These are phyloP conservation scores for Netelia virgata DNA, from an alignment of 2,888 invertebrate species.

Conservation along the genomic window DNA sequence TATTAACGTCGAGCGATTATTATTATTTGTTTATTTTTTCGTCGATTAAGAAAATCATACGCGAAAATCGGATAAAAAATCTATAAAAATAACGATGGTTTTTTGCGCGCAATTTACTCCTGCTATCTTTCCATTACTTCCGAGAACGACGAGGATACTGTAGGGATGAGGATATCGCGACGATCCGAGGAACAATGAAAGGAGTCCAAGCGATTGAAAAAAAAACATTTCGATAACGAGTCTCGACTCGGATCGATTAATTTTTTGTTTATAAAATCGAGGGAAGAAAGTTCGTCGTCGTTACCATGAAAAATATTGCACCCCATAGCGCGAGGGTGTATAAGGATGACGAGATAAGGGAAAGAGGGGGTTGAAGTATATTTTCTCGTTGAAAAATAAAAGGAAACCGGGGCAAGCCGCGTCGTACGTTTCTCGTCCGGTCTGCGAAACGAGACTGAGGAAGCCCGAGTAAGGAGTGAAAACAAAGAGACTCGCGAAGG, in stretches of 20 bases:
- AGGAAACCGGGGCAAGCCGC: constrained; percentile 22
- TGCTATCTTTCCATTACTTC: constrained; percentile 33
- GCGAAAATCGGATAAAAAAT: neutral
- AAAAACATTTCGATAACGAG: constrained; percentile 52
- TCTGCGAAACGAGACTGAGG: constrained; percentile 82
- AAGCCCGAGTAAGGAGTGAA: constrained; percentile 81
- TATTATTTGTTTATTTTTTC: too few species aligned
- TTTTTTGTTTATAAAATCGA: constrained; percentile 15
- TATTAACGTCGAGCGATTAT: too few species aligned
- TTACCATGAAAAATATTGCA: constrained; percentile 58
- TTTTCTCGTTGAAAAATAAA: constrained; percentile 1
- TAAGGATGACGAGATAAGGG: neutral
- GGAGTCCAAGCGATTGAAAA: constrained; percentile 37
- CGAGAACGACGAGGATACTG: neutral
- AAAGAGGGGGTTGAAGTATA: neutral
- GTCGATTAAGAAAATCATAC: neutral
- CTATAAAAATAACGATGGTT: neutral
- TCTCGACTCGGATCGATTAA: constrained; percentile 41
- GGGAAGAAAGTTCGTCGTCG: constrained; percentile 33
- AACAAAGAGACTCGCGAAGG: constrained; percentile 79
- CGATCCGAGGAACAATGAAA: constrained; percentile 51
- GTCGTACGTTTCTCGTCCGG: constrained; percentile 67
- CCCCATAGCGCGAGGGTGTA: constrained; percentile 25
- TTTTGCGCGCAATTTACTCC: constrained; percentile 1
- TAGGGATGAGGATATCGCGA: neutral